These are phyloP conservation scores for Drosophila nigrodunni DNA, from an alignment of 1,140 invertebrate genomes.

Conservation along the genomic window DNA sequence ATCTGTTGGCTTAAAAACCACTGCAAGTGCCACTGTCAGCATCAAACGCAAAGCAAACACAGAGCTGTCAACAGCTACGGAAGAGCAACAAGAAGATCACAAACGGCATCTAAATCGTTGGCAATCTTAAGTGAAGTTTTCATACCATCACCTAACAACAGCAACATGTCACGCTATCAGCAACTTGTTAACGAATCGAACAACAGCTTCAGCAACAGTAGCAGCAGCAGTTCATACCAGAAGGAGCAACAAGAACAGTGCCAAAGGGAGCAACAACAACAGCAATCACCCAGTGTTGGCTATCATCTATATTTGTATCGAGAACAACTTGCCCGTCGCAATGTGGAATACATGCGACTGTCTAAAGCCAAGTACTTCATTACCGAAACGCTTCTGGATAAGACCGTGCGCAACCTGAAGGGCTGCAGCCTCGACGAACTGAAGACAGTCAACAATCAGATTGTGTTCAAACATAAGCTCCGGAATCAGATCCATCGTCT, in stretches of 20 bases:
- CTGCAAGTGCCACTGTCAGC: neutral
- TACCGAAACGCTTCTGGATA: constrained; percentile 67
- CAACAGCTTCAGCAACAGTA: neutral
- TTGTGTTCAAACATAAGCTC: constrained; percentile 71
- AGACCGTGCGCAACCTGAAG: constrained; percentile 68
- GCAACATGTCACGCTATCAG: constrained; percentile 35
- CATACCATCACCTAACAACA: constrained; percentile 6
- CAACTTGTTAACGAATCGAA: constrained; percentile 27
- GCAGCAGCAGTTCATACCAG: neutral
- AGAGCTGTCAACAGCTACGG: constrained; percentile 43
- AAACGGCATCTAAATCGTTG: constrained; percentile 15
- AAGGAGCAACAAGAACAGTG: neutral
- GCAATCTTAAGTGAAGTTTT: constrained; percentile 9
- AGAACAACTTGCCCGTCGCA: constrained; percentile 63
- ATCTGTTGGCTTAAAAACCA: constrained; percentile 40
- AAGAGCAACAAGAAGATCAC: neutral
- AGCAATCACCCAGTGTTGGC: constrained; percentile 45
- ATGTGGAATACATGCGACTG: constrained; percentile 68
- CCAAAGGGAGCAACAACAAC: constrained; percentile 29
- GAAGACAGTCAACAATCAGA: constrained; percentile 69
- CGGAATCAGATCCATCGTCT: constrained; percentile 64
- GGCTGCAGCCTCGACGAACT: constrained; percentile 66
- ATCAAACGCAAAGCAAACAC: constrained; percentile 58
- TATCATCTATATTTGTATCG: constrained; percentile 73
- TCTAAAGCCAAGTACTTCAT: constrained; percentile 75